Base-by-base conservation (phyloP, 2,113 vertebrate genomes). In the Rana temporaria region DNA sequence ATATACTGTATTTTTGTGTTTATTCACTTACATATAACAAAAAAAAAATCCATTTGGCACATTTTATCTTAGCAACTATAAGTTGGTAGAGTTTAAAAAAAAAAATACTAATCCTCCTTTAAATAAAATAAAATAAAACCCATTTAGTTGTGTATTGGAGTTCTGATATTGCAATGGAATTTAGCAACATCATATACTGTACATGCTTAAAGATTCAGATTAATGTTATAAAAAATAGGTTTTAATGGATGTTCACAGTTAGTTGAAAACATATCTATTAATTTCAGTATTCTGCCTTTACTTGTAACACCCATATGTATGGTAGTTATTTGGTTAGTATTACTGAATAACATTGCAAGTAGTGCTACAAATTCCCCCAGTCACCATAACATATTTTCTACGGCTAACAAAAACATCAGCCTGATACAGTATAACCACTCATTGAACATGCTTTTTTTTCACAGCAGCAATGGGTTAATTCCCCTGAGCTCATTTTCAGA, bases 381-480 rank as follows among this genome's bases (percentile, higher is more conserved):
- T 55, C 8, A 11, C 48, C 22, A 73, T 22, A 11, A 57, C 8
- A 73, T 57, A 38, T n/a, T 60, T 22, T 22, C 56, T 20, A 22
- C 12, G 56, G 9, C 20, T 74, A 34, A 34, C 32, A 8, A 75
- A 62, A 60, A 60, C n/a, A 62, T 20, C 32, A 22, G 12, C 18
- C 9, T 24, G 56, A 1, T 42, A 20, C 18, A 60, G 59, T 15
- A 22, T 34, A 60, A 62, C 15, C 20, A 16, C 32, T 42, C 19
- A 62, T 17, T 12, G 17, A 73, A 26, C 8, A 57, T 11, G 16
- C 24, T 26, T 30, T 55, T 57, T 72, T 75, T 42, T 34, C 7
- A 68, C 64, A 56, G 55, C 14, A 68, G 30, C n/a, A 6, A 68
- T 68, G 71, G 71, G 60, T 83, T 83, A 83, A 83, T 59, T 74